These are phyloP conservation scores for Notoglanidium macrostoma DNA, from an alignment of 2,797 vertebrate genomes.

Conservation along the genomic window DNA sequence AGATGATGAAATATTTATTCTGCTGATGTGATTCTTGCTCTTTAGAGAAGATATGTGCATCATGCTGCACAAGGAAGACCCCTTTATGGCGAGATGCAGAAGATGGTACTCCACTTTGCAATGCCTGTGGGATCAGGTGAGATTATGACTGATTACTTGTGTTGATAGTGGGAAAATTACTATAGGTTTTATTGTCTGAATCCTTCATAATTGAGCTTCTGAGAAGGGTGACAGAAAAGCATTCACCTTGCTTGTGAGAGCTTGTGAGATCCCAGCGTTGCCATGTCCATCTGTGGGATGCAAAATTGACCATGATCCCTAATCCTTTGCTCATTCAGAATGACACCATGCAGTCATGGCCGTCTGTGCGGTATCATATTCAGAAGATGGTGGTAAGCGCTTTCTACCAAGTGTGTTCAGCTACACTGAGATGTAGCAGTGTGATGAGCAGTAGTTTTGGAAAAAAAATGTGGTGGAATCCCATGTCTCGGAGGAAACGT, in stretches of 20 bases:
- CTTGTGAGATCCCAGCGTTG: not conserved
- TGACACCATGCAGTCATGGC: not conserved
- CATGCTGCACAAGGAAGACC: conserved; percentile 86
- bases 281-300: not conserved
- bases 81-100: conserved; percentile 91
- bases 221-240: not conserved
- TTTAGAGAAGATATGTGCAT: conserved; percentile 83
- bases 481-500: not conserved
- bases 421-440: not conserved
- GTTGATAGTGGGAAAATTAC: not conserved
- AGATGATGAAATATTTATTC: not conserved
- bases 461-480: not conserved
- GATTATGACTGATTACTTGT: not conserved
- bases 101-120: conserved; percentile 90
- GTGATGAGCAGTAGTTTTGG: not conserved
- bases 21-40: conserved; percentile 8
- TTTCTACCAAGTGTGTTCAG: not conserved
- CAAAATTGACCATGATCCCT: not conserved
- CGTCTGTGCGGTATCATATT: not conserved
- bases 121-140: conserved; percentile 93
- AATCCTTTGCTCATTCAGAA: not conserved
- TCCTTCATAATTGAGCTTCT: not conserved
- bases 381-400: not conserved
- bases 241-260: not conserved
- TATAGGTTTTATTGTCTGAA: not conserved